phyloP scores from a whole-genome alignment of 2,797 vertebrate genomes.

The Lerista edwardsae region DNA sequence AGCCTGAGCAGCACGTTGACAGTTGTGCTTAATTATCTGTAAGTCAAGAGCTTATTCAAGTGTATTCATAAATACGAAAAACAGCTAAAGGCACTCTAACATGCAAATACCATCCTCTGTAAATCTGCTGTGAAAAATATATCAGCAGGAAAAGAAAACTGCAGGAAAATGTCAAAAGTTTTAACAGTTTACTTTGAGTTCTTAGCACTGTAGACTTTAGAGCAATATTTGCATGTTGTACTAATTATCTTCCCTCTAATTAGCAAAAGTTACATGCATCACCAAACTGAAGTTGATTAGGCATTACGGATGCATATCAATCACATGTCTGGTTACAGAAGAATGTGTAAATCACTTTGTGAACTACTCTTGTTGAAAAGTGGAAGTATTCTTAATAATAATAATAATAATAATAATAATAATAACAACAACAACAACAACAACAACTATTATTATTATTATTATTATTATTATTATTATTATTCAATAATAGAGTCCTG shows the following conservation, averaged over 20 bases:
- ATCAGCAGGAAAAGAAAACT: slow-evolving; percentile 43
- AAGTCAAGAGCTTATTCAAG: slow-evolving; percentile 62
- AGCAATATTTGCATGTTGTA: slow-evolving; percentile 38
- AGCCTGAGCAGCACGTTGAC: slow-evolving; percentile 49
- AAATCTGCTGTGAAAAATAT: slow-evolving; percentile 36
- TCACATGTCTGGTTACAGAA: slow-evolving; percentile 29
- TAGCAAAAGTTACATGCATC: slow-evolving; percentile 46
- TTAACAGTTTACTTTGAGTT: slow-evolving; percentile 46
- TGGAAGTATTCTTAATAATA: no score
- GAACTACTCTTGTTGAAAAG: no score
- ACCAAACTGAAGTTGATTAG: slow-evolving; percentile 52
- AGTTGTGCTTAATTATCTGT: slow-evolving; percentile 57
- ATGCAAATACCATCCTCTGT: slow-evolving; percentile 30
- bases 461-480: no score
- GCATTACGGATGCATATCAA: slow-evolving; percentile 29
- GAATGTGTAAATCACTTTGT: background rate
- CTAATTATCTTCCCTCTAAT: slow-evolving; percentile 57
- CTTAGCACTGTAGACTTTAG: slow-evolving; percentile 57
- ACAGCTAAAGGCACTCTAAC: slow-evolving; percentile 40
- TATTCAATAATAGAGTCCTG: no score
- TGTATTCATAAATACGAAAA: slow-evolving; percentile 52
- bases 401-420: no score
- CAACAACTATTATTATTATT: no score
- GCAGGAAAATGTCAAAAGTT: slow-evolving; percentile 47
- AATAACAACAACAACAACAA: no score